These are phyloP conservation scores for Bembecia ichneumoniformis DNA, from an alignment of 2,888 invertebrate genomes.

Conservation along the genomic window DNA sequence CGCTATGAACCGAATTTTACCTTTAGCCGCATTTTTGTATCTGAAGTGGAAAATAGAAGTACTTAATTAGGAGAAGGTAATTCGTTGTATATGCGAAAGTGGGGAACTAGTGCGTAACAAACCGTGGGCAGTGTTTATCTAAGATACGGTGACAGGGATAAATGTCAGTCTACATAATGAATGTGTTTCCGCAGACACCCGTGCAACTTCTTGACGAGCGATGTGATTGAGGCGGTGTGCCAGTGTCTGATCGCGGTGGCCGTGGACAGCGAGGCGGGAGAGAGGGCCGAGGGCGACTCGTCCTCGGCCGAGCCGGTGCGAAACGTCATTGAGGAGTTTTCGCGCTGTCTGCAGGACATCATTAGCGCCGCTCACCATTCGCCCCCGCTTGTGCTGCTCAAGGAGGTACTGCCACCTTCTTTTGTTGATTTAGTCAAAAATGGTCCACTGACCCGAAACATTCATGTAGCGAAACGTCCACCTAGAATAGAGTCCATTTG, in stretches of 20 bases:
- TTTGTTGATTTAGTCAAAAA: too few relatives aligned
- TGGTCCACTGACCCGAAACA: too few relatives aligned
- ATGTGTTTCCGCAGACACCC: constrained; percentile 73
- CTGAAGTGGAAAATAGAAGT: too few relatives aligned
- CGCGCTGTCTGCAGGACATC: constrained; percentile 93
- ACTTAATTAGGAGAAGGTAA: too few relatives aligned
- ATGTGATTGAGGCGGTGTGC: constrained; percentile 96
- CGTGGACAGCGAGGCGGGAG: constrained; percentile 83
- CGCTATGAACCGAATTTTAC: too few relatives aligned
- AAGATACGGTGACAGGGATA: too few relatives aligned
- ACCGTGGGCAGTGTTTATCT: too few relatives aligned
- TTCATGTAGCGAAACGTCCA: too few relatives aligned
- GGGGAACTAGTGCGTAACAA: too few relatives aligned
- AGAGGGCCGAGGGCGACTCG: constrained; percentile 80
- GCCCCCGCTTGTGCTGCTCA: constrained; percentile 2
- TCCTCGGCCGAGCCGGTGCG: constrained; percentile 77
- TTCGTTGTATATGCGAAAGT: neutral
- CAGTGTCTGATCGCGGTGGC: constrained; percentile 96
- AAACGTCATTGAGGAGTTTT: constrained; percentile 93
- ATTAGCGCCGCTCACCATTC: constrained; percentile 74
- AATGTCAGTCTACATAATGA: too few relatives aligned
- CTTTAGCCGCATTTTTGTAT: too few relatives aligned
- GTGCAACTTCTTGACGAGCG: constrained; percentile 92
- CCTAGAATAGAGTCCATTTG: too few relatives aligned
- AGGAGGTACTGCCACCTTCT: constrained; percentile 1